Base-by-base conservation (phyloP, 1,140 invertebrate species). In the Lysiphlebus fabarum region DNA sequence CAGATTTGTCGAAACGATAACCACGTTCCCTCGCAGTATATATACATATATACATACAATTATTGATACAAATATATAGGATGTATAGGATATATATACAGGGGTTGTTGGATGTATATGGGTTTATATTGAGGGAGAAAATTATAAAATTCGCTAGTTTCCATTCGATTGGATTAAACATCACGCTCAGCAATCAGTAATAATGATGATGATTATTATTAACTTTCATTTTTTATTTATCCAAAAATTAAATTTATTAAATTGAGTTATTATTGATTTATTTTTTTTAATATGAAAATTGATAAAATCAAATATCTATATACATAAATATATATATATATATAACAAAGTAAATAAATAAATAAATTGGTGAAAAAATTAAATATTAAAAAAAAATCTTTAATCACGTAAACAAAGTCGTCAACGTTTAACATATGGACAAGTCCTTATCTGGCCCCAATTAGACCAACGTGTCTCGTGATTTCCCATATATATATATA, bases 1-100 rank as follows among this genome's bases (percentile, higher is more conserved):
- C 59, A 64, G 62, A 64, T 64, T 64, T 64, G 62, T 60, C 56
- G 58, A 58, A 55, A 57, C 59, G 62, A 59, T 60, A 60, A 54
- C 58, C 43, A 17, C 51, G 17, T 26, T 26, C 17, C 45, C 14
- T 12, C 26, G 9, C 41, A 43, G 43, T 42, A 9, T 50, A 37
- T 41, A n/a, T 43, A 26, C 17, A 26, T 37, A 37, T 42, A 9
- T 50, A 37, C 34, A n/a, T 43, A 26, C 17, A 26, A 26, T 26
- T 26, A 26, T 26, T 26, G 17, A 26, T 4, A n/a, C n/a, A n/a
- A n/a, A n/a, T n/a, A n/a, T n/a, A n/a, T n/a, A n/a, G n/a, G n/a
- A n/a, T n/a, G n/a, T n/a, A n/a, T n/a, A n/a, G 17, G 4, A 26
- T 26, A 26, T 17, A 17, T 26, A 26, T 4, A 4, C 17, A 26